Conservation (phyloP, 2,797 vertebrate species). For the Propithecus deckenii region DNA sequence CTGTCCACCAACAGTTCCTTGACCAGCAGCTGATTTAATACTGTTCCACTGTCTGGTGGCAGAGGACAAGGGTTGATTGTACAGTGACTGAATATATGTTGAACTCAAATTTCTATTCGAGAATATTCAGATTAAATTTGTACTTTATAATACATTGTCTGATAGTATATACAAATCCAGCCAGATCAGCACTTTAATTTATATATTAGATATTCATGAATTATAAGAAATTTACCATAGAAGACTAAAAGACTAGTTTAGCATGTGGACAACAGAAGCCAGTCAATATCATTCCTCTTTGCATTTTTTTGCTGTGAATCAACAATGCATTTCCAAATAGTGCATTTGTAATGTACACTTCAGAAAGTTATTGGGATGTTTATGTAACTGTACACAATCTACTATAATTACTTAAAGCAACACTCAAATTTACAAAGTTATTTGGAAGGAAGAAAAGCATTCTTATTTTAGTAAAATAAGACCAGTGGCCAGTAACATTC, state of each 20-base stretch:
- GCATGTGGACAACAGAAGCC: not conserved
- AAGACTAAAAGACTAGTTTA: not conserved
- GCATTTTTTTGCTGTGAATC: not conserved
- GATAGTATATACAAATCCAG: not conserved
- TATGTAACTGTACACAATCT: not conserved
- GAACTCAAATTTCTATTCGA: not conserved
- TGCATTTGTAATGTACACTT: not conserved
- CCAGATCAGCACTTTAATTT: not conserved
- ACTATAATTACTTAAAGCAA: not conserved
- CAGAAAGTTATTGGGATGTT: slow-evolving; percentile 1
- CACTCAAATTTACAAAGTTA: not conserved
- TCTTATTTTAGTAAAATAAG: slow-evolving; percentile 21
- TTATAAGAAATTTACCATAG: not conserved
- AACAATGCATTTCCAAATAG: not conserved
- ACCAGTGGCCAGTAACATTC: slow-evolving; percentile 4
- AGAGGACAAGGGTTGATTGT: not conserved
- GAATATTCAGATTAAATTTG: not conserved
- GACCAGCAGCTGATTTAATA: not conserved
- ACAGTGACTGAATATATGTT: not conserved
- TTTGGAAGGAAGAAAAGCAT: not conserved
- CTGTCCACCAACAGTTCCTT: not conserved
- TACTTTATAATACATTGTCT: not conserved
- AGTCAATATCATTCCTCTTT: not conserved
- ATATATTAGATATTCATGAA: not conserved
- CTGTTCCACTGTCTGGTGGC: not conserved